Evolutionary conservation across 2,888 invertebrate genomes (phyloP), one percentile per base, ranked within the genome.

Genomic region (Lomographa bimaculata): DNA sequence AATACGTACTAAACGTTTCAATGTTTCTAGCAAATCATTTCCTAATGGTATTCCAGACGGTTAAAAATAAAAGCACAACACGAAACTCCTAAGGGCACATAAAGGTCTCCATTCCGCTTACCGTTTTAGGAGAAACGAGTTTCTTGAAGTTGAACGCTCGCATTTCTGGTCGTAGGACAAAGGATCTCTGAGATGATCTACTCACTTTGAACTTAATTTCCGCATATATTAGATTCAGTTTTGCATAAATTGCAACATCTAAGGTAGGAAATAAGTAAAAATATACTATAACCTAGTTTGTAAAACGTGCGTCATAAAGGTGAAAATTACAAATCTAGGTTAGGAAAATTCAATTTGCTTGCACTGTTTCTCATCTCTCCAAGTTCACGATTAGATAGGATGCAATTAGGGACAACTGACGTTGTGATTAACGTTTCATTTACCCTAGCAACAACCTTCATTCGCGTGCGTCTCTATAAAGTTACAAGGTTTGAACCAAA

Each of bases 71-170:
- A n/a, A n/a, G n/a, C n/a, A n/a, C n/a, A n/a, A n/a, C 14, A 14
- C 14, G 14, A 14, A 3, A 14, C 4, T 14, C 40, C 30, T 41
- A 51, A 44, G 51, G 38, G 46, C 45, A 58, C 52, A 56, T 56
- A 51, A 63, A 60, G 39, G 44, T 14, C 4, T 2, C 43, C 34
- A 59, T 78, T 80, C 81, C 79, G 74, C 67, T 65, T 71, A 71
- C 79, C 79, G 59, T 66, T 69, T 74, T 65, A 75, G 78, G 55
- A 64, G 75, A 76, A 77, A 74, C 76, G 43, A 53, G 65, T 59
- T 49, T 38, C 45, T 64, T 64, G 51, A 70, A 72, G 69, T 60
- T 62, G 60, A 60, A 56, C 43, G 54, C 46, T 53, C 57, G 52
- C 45, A 28, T 56, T 54, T 33, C 41, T 44, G 43, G 48, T 28